Evolutionary conservation across 2,113 vertebrate genomes (phyloP), one percentile per base, ranked within the genome.

Genomic region (Sebastes schlegelii): DNA sequence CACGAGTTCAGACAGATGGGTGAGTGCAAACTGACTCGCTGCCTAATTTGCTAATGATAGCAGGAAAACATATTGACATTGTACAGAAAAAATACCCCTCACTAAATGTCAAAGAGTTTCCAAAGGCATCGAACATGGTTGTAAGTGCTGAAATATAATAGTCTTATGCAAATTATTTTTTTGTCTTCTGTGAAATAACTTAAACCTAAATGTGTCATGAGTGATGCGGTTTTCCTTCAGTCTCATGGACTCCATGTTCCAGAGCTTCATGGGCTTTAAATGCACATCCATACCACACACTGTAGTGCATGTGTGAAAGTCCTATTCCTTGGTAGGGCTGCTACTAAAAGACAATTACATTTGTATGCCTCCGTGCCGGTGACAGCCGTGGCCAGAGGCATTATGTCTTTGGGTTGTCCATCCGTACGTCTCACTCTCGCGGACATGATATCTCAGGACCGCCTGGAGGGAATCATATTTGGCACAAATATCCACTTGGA

Each of bases 1-100:
- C 93, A 94, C 1, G 97, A 99, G 93, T 97, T 99, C 80, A 98
- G 95, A 93, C 96, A 97, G 89, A 96, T 99, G 96, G 97, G 98
- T 99, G 94, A 91, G 92, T 66, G 19, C 14, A 16, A 13, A 45
- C 6, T 26, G 21, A 76, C 12, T 6, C 3, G 0, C 58, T 45
- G 58, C 34, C 58, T 54, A 23, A 46, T 62, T 61, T 45, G 10
- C 68, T 42, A 11, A 54, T n/a, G 66, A 55, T 10, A 42, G 11
- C 17, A 11, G 46, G 21, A 69, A 51, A 49, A 43, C 4, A 8
- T 2, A 2, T 34, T 34, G 34, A 34, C 34, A 34, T 34, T 34
- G 34, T 4, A 34, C 34, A 34, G 34, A 34, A 34, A 34, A 34
- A 34, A 34, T 4, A 54, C 17, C 19, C 23, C 12, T 64, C 42